Conservation (phyloP, 2,797 vertebrate species). For the Acanthurus lineatus region DNA sequence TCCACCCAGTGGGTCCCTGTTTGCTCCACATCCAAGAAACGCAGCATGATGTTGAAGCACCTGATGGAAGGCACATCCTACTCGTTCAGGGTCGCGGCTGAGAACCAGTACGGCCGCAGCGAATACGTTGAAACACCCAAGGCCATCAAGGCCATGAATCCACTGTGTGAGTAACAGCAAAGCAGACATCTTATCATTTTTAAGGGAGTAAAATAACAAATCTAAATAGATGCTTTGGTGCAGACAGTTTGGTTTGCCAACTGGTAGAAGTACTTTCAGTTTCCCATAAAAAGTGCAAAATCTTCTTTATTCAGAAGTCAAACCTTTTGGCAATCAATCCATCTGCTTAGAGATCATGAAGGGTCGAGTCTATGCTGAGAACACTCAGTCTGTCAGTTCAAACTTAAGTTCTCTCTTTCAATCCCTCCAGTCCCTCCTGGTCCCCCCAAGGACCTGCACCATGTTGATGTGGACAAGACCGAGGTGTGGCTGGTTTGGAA, state of each 20-base stretch:
- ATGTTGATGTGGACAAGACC: constrained; percentile 95
- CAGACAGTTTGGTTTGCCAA: background rate
- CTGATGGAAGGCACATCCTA: constrained; percentile 96
- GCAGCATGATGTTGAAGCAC: constrained; percentile 93
- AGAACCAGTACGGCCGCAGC: constrained; percentile 97
- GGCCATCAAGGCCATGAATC: constrained; percentile 96
- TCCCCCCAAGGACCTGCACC: constrained; percentile 97
- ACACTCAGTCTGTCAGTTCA: background rate
- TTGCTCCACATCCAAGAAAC: constrained; percentile 97
- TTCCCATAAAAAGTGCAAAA: too few species aligned
- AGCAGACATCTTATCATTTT: background rate
- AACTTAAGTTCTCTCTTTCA: background rate
- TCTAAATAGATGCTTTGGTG: background rate
- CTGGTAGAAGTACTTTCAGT: too few species aligned
- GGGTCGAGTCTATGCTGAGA: background rate
- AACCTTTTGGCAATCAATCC: background rate
- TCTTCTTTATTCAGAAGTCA: too few species aligned
- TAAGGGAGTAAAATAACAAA: background rate
- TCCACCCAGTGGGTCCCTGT: constrained; percentile 94
- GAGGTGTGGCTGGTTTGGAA: constrained; percentile 98
- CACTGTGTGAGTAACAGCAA: constrained; percentile 91
- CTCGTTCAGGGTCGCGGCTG: constrained; percentile 96
- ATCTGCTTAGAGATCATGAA: background rate
- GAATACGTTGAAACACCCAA: constrained; percentile 92
- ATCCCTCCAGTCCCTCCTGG: constrained; percentile 92